A percentile compares a stretch with the other conserved stretches of the same genome.
Conservation (phyloP, 2,888 invertebrate genomes). For the Thalpophila matura region DNA sequence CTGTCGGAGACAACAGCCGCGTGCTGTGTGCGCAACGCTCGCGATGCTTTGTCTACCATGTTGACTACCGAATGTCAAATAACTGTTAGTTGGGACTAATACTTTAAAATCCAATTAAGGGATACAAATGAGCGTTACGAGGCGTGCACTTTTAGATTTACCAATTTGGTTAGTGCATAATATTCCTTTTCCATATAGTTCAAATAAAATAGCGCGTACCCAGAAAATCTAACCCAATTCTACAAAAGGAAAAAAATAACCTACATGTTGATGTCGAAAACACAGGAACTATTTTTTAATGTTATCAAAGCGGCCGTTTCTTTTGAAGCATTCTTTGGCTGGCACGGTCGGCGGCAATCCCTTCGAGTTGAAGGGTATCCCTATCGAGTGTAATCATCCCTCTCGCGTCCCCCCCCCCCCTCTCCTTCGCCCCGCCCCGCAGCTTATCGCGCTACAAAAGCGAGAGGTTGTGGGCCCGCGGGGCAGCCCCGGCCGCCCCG, state of each 20-base stretch:
- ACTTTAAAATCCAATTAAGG: no score
- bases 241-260: constrained; percentile 6
- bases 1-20: neutral
- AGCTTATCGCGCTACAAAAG: constrained; percentile 70
- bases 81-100: no score
- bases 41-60: no score
- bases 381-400: constrained; percentile 63
- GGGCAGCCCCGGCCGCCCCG: constrained; percentile 28
- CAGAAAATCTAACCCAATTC: neutral
- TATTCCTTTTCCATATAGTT: neutral
- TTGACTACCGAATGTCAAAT: no score
- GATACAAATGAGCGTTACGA: no score
- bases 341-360: constrained; percentile 55
- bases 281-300: constrained; percentile 55
- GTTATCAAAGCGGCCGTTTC: constrained; percentile 57
- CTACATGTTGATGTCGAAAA: constrained; percentile 18
- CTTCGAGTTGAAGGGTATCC: constrained; percentile 67
- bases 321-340: constrained; percentile 59
- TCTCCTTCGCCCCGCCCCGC: constrained; percentile 10
- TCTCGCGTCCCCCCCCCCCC: constrained; percentile 35
- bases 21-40: neutral
- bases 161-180: no score
- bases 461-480: constrained; percentile 46
- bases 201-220: neutral
- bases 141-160: no score